phyloP scores from a whole-genome alignment of 2,113 vertebrate genomes.

The Sylvilagus bachmani region DNA sequence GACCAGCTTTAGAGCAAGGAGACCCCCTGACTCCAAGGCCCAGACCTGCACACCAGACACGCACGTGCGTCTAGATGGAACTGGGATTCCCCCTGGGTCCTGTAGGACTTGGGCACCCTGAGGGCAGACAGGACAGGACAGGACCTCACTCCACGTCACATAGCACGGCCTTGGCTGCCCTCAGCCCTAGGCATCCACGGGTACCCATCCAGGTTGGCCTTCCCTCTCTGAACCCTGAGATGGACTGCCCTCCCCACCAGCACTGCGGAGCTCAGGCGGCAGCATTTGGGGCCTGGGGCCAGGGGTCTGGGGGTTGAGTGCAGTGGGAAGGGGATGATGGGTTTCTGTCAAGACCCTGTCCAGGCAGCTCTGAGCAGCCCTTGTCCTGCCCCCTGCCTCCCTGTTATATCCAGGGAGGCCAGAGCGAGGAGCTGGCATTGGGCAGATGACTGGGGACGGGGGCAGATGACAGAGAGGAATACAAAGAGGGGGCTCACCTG shows the following conservation, averaged over 20 bases:
- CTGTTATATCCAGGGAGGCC: background rate
- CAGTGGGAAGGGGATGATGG: background rate
- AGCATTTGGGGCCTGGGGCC: background rate
- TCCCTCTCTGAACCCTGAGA: background rate
- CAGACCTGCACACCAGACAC: background rate
- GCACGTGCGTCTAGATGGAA: background rate
- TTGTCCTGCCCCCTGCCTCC: background rate
- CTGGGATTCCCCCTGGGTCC: background rate
- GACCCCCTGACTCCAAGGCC: background rate
- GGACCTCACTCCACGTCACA: background rate
- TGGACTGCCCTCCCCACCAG: background rate
- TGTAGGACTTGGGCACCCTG: background rate
- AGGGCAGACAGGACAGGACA: background rate
- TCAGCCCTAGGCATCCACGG: background rate
- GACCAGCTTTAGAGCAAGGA: background rate
- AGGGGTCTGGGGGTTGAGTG: background rate
- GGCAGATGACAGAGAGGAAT: background rate
- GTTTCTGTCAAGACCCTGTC: background rate
- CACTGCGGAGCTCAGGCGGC: background rate
- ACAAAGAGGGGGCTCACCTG: conserved; percentile 65
- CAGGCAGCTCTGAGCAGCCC: background rate
- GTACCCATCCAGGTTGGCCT: background rate
- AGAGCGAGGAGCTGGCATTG: background rate
- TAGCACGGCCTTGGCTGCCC: background rate
- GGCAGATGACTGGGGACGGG: background rate